These are phyloP conservation scores for Rhombomys opimus DNA, from an alignment of 2,113 vertebrate species.

Conservation along the genomic window DNA sequence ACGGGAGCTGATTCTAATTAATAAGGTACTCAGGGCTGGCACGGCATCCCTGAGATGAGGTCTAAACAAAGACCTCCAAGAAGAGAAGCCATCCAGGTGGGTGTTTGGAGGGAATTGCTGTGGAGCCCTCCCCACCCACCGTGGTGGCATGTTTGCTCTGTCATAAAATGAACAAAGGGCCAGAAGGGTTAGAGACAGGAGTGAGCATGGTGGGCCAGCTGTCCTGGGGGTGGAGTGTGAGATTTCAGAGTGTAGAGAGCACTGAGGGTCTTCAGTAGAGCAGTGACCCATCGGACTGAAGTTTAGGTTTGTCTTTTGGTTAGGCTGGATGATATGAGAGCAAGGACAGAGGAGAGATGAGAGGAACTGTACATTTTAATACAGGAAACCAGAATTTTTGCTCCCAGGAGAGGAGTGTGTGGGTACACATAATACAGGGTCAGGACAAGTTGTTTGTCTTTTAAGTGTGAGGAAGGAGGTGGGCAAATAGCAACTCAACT, in stretches of 20 bases:
- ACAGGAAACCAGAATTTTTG: background rate
- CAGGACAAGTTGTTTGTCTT: background rate
- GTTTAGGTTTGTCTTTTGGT: background rate
- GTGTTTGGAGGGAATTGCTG: too few species aligned
- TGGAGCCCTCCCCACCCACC: background rate
- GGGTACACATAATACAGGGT: background rate
- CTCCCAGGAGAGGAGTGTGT: background rate
- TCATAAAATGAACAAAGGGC: background rate
- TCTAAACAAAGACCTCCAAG: background rate
- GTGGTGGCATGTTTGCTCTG: too few species aligned
- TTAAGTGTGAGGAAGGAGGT: slow-evolving; percentile 4
- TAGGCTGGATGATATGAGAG: background rate
- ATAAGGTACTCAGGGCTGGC: background rate
- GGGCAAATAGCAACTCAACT: background rate
- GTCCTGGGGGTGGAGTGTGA: background rate
- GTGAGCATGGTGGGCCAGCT: background rate
- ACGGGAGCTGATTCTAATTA: background rate
- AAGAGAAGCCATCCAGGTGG: background rate
- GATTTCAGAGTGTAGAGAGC: too few species aligned
- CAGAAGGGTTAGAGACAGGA: background rate
- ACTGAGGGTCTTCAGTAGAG: background rate
- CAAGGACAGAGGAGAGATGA: background rate
- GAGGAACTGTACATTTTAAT: background rate
- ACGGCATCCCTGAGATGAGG: background rate
- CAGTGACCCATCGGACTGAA: background rate